Percentiles rank a stretch among this genome's conserved stretches.
Evolutionary conservation across 2,888 invertebrate species (phyloP).

Genomic region (Xanthorhoe spadicearia): DNA sequence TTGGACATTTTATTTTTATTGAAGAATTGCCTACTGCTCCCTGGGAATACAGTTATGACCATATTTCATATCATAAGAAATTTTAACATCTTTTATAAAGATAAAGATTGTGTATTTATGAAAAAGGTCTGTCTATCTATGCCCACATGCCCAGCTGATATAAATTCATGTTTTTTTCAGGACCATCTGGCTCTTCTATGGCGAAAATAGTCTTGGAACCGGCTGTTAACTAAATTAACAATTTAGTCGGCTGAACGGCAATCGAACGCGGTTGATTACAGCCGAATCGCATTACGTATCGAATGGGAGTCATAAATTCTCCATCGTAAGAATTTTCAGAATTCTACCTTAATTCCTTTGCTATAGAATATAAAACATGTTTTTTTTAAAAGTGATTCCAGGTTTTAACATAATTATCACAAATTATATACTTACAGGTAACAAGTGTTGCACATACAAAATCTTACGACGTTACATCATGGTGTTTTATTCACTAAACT

Average conservation of each 20-base stretch:
- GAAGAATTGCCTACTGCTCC: no score
- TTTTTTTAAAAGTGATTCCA: background rate
- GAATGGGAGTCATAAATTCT: constrained; percentile 37
- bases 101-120: no score
- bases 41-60: no score
- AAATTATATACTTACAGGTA: no score
- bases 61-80: no score
- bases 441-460: no score
- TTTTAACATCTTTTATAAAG: no score
- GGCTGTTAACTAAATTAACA: constrained; percentile 55
- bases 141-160: no score
- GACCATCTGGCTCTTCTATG: constrained; percentile 43
- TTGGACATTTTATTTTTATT: no score
- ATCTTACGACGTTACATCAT: no score
- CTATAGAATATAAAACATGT: background rate
- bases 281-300: constrained; percentile 39
- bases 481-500: no score
- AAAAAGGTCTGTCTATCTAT: no score
- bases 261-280: constrained; percentile 43
- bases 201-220: constrained; percentile 46
- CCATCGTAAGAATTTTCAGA: constrained; percentile 34
- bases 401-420: background rate
- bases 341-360: constrained; percentile 5
- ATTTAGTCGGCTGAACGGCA: constrained; percentile 44
- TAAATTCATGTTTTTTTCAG: constrained; percentile 31